Base-by-base conservation (phyloP, 30 jellyfish, hydroid and myxozoan species). In the Cassiopea xamachana region DNA sequence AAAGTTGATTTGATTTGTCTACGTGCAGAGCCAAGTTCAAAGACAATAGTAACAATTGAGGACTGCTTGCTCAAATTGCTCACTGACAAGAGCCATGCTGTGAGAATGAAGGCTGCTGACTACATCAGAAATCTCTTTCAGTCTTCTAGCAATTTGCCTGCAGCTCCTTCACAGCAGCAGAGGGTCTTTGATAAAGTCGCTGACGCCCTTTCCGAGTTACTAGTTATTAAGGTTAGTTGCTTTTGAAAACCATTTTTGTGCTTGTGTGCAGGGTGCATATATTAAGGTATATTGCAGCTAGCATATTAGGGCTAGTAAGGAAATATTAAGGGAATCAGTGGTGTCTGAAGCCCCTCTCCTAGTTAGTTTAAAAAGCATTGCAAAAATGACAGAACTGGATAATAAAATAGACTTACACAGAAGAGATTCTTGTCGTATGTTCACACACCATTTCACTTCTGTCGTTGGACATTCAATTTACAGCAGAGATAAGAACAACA, bases 151-250 rank as follows among this genome's bases (percentile, higher is more conserved):
- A 46, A 79, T 62, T 64, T 48, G 27, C 81, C 86, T 45, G 79
- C 68, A 7, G 60, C 89, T 76, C 87, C 93, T 18, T 18, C 73
- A 39, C 90, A 79, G 74, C 90, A 88, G 39, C 46, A 58, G 12
- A 18, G 44, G 5, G 95, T 85, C 8, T 88, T 77, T 47, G 81
- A 88, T 50, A 88, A 88, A 79, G 90, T 88, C 47, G 89, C 95
- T 62, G 82, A 70, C 39, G 95, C 95, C 75, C 80, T 88, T 2
- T 78, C 95, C 6, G 95, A 88, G 7, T 85, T 88, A 0, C 70
- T 88, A 7, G 58, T 88, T 1, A 67, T 88, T 10, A 88, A 88
- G 90, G 95, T 88, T 60, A 9, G 90, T 16, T 15, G 8, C 15
- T 10, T 8, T 14, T 59, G 69, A 0, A 59, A 59, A 59, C 69